phyloP scores from a whole-genome alignment of 92 coral and sea anemone genomes.

The Hydrozoanthus gracilis region DNA sequence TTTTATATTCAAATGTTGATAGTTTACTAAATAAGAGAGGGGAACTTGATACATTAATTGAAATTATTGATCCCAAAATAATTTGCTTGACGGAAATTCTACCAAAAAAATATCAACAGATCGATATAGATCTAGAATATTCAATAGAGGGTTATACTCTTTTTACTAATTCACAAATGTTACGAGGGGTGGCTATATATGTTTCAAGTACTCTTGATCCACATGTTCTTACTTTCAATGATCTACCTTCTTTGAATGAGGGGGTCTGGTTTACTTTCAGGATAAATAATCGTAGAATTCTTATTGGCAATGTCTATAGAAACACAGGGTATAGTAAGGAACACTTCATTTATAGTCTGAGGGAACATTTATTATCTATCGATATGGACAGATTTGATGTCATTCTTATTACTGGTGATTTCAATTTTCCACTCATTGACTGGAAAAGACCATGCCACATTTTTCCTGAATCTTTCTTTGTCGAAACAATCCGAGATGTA shows the following conservation, averaged over 20 bases:
- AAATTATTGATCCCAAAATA: conserved; percentile 17
- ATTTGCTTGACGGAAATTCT: conserved; percentile 19
- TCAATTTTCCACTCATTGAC: conserved; percentile 8
- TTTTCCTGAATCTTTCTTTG: conserved; percentile 18
- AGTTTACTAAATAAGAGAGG: conserved; percentile 18
- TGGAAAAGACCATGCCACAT: conserved; percentile 20
- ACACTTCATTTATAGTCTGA: conserved; percentile 10
- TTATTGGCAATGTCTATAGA: conserved; percentile 18
- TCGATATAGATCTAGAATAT: conserved; percentile 17
- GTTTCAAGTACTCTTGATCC: conserved; percentile 20
- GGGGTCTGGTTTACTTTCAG: conserved; percentile 18
- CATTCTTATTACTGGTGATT: conserved; percentile 1
- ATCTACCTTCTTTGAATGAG: conserved; percentile 19
- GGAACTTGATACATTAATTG: conserved; percentile 18
- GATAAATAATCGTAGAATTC: conserved; percentile 17
- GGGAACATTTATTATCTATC: conserved; percentile 18
- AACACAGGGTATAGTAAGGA: conserved; percentile 20
- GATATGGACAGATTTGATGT: conserved; percentile 19
- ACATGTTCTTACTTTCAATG: conserved; percentile 18
- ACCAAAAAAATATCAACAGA: conserved; percentile 17
- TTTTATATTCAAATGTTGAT: no score
- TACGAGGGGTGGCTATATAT: conserved; percentile 20
- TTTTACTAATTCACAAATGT: conserved; percentile 17
- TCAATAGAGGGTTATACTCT: conserved; percentile 19
- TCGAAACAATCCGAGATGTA: conserved; percentile 20